A percentile compares a stretch with the other conserved stretches of the same genome.
Evolutionary conservation across 2,888 invertebrate species (phyloP).

Genomic region (Leptinotarsa rubiginosa): DNA sequence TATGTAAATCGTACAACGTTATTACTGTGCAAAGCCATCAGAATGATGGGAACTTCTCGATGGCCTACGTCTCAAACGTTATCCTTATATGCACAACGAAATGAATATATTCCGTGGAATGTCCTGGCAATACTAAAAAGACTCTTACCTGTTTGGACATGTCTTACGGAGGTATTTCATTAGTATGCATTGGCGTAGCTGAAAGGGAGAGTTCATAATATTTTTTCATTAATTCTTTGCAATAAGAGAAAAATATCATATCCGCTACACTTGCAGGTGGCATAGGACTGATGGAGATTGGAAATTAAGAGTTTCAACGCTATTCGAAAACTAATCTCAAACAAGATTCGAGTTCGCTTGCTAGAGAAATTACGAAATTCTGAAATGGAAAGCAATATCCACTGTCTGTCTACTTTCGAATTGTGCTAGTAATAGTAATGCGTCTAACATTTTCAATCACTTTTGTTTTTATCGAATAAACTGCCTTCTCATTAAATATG

Average conservation of each 20-base stretch:
- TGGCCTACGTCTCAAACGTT: constrained; percentile 17
- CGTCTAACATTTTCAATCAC: not conserved
- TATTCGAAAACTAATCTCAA: not conserved
- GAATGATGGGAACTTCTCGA: constrained; percentile 19
- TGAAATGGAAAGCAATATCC: not conserved
- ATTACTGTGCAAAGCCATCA: constrained; percentile 9
- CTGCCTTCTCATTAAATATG: too few species aligned
- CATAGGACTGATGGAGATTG: not conserved
- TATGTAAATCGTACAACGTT: constrained; percentile 2
- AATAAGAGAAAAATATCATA: not conserved
- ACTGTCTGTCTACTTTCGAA: not conserved
- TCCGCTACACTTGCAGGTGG: constrained; percentile 1
- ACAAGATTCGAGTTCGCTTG: not conserved
- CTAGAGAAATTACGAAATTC: not conserved
- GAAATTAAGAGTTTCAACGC: constrained; percentile 11
- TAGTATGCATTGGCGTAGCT: constrained; percentile 26
- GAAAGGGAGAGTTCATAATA: constrained; percentile 26
- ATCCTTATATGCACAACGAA: constrained; percentile 25
- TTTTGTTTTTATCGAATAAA: too few species aligned
- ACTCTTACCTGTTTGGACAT: constrained; percentile 33
- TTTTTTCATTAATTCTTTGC: constrained; percentile 16
- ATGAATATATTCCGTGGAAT: constrained; percentile 37
- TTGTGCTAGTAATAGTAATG: not conserved
- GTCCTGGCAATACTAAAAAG: constrained; percentile 33
- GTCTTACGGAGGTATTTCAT: constrained; percentile 31